Evolutionary conservation across 2,888 invertebrate species (phyloP), one percentile per base, ranked within the genome.

Genomic region (Eudasyphora cyanicolor): DNA sequence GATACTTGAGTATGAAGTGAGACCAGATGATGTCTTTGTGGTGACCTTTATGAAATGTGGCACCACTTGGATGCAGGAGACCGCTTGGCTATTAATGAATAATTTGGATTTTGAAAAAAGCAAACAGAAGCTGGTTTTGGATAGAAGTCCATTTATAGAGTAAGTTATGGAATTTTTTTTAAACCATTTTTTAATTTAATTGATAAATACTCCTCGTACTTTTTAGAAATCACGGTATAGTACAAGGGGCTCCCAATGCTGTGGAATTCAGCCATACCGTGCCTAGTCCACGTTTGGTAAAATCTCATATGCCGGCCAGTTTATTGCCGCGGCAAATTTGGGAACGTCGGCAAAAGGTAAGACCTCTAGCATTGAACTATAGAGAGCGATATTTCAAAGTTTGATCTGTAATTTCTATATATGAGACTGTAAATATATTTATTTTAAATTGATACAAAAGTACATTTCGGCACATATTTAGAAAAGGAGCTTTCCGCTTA

Each of bases 41-140:
- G 80, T 86, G 0, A 86, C 88, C 1, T 81, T 79, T 78, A 82
- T 86, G 32, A 87, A 87, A 57, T 79, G 85, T 73, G 88, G 88
- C n/a, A 87, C 87, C 0, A 87, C 87, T 21, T 87, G 88, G 88
- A 87, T 87, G 78, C 85, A 87, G 69, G 88, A 87, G 70, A 79
- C 86, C 32, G 82, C 86, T 6, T 88, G 88, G 88, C 49, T 88
- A 2, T 19, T 88, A 12, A 17, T 85, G 6, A 87, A 88, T 64
- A 77, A 88, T 76, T 80, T 88, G 19, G 86, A 88, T 70, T 88
- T 84, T 75, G 76, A 83, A 14, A 84, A 64, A 8, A 85, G 86
- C 6, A 67, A 81, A 12, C 21, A 67, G 0, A 38, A 17, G 0
- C 19, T 62, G 8, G 60, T 86, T 7, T 24, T 78, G 3, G 45